phyloP scores from a whole-genome alignment of 1,140 invertebrate genomes.

The Oryctes rhinoceros region DNA sequence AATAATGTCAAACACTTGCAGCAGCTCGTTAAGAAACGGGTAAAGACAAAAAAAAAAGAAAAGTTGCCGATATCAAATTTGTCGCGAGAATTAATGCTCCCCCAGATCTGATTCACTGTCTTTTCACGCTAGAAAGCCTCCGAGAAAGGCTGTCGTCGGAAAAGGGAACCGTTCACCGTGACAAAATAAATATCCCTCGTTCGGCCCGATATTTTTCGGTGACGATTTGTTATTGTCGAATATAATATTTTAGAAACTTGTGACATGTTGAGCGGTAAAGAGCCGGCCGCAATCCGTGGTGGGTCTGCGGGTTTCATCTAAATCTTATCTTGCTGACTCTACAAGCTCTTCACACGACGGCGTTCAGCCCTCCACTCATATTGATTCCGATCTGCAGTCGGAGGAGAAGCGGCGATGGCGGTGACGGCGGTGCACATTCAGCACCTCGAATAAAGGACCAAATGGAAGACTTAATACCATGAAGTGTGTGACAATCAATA shows the following conservation, averaged over 20 bases:
- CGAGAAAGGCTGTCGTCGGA: constrained; percentile 17
- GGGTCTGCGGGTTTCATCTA: constrained; percentile 28
- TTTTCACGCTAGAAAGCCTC: constrained; percentile 13
- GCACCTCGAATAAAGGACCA: constrained; percentile 26
- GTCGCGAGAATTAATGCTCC: constrained; percentile 16
- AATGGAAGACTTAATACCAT: constrained; percentile 36
- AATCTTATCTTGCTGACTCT: constrained; percentile 36
- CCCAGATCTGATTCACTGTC: constrained; percentile 25
- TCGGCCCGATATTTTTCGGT: constrained; percentile 24
- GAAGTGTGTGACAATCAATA: constrained; percentile 34
- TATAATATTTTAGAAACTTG: constrained; percentile 37
- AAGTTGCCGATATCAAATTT: constrained; percentile 22
- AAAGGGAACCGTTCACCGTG: constrained; percentile 25
- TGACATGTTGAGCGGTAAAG: constrained; percentile 28
- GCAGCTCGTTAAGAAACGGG: too few species aligned
- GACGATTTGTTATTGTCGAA: constrained; percentile 35
- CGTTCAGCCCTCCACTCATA: constrained; percentile 26
- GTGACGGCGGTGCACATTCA: constrained; percentile 33
- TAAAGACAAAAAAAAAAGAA: constrained; percentile 19
- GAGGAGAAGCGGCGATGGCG: constrained; percentile 4
- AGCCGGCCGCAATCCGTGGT: constrained; percentile 13
- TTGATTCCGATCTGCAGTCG: constrained; percentile 33
- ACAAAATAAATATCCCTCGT: constrained; percentile 26
- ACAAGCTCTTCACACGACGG: background rate
- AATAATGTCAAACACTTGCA: too few species aligned